phyloP scores from a whole-genome alignment of 2,797 vertebrate genomes.

The Mus minutoides region DNA sequence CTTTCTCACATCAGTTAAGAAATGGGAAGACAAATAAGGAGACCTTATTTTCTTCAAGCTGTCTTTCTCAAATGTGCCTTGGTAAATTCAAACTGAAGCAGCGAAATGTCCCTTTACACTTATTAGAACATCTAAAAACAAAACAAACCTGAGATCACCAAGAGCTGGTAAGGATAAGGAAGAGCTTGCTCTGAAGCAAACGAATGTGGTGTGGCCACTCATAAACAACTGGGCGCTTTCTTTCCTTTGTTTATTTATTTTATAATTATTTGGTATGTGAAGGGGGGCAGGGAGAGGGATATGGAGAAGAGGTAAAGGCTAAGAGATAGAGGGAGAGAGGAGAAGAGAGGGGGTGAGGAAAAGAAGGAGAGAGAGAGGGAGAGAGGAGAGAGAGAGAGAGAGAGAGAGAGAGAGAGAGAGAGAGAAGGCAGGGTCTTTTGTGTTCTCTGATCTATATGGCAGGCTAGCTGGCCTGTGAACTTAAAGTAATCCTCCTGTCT shows the following conservation, averaged over 20 bases:
- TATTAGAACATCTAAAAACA: background rate
- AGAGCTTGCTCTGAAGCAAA: no score
- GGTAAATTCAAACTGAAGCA: constrained; percentile 44
- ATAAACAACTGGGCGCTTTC: background rate
- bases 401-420: background rate
- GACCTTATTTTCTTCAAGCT: constrained; percentile 14
- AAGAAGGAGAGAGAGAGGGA: background rate
- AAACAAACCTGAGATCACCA: background rate
- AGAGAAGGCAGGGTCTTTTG: no score
- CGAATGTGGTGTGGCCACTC: background rate
- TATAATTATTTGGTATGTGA: background rate
- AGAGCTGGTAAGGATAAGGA: background rate
- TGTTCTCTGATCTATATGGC: background rate
- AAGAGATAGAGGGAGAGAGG: background rate
- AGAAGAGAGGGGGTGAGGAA: no score
- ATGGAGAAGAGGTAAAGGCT: background rate
- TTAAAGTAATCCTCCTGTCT: background rate
- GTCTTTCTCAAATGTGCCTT: background rate
- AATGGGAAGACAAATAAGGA: background rate
- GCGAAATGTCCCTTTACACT: background rate
- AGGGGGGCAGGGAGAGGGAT: background rate
- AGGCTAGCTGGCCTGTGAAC: background rate
- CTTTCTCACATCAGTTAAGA: background rate
- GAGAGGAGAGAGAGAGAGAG: no score
- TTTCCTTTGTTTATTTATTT: background rate